Evolutionary conservation across 1,140 invertebrate species (phyloP).

Genomic region (Oedothorax gibbosus): DNA sequence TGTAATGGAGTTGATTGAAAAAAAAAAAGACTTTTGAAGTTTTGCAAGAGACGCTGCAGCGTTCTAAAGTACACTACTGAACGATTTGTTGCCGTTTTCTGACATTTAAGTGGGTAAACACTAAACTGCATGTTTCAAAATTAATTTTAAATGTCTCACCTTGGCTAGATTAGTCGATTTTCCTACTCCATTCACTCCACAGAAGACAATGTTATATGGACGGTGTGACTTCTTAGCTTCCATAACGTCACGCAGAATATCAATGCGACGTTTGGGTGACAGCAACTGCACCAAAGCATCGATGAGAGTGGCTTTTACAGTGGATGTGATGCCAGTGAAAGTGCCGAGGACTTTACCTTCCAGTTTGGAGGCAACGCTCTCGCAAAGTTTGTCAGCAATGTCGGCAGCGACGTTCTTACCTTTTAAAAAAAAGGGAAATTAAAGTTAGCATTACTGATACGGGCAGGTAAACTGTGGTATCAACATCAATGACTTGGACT

Average conservation of each 20-base stretch:
- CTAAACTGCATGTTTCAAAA: no score
- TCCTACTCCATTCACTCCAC: constrained; percentile 99
- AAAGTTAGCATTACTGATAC: not conserved
- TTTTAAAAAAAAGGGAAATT: not conserved
- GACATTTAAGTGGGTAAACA: no score
- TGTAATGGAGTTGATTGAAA: no score
- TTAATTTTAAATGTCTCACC: constrained; percentile 7
- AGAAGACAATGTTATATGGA: constrained; percentile 97
- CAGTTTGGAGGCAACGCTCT: constrained; percentile 91
- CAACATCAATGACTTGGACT: not conserved
- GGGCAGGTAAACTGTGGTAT: not conserved
- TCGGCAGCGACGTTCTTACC: constrained; percentile 98
- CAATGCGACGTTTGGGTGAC: constrained; percentile 92
- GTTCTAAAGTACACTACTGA: no score
- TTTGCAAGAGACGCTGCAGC: no score
- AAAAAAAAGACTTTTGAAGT: no score
- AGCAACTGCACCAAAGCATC: constrained; percentile 77
- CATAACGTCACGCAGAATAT: constrained; percentile 93
- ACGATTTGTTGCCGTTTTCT: no score
- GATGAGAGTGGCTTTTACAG: constrained; percentile 67
- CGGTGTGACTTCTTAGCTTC: constrained; percentile 84
- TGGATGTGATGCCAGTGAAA: constrained; percentile 64
- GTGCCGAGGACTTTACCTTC: constrained; percentile 77
- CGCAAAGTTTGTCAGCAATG: constrained; percentile 93
- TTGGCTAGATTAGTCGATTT: constrained; percentile 99